Base-by-base conservation (phyloP, 2,888 invertebrate species). In the Adela reaumurella region DNA sequence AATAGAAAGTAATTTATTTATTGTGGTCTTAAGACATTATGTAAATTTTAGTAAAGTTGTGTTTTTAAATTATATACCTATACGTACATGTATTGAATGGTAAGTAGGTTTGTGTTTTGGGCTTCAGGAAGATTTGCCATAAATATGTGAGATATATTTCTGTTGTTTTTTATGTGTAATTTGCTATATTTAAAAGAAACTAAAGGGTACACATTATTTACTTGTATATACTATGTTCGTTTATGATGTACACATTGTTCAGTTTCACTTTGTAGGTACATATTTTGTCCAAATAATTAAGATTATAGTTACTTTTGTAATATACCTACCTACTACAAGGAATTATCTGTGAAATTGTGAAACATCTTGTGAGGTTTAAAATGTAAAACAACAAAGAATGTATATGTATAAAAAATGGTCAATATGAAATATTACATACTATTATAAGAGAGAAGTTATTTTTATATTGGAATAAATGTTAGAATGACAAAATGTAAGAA, bases 401-500 rank as follows among this genome's bases (percentile, higher is more conserved):
- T 24, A 24, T 24, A 24, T 35, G 35, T 35, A 35, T 35, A 35
- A 14, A 35, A 8, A 35, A 35, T 14, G 6, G 35, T 35, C 35
- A 35, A 35, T 35, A 35, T 35, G 14, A 14, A 35, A 35, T 35
- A 14, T 35, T 14, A 14, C 14, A 24, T 24, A 10, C n/a, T 62
- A 59, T 62, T n/a, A 45, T 45, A 74, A 68, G 61, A 77, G 67
- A 76, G 65, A 66, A 74, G 69, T 71, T 78, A 78, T 78, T 78
- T 78, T 78, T 78, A 67, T 78, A 78, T 78, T 65, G 74, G 77
- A 74, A 74, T 70, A 77, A n/a, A 74, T 74, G 67, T 64, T 70
- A 67, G 68, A 35, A 35, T 14, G 3, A 35, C 35, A 35, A 35
- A 35, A 35, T 35, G 35, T 35, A 35, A 35, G 35, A 35, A 35